Evolutionary conservation across 2,888 invertebrate genomes (phyloP).

Genomic region (Phorcus lineatus): DNA sequence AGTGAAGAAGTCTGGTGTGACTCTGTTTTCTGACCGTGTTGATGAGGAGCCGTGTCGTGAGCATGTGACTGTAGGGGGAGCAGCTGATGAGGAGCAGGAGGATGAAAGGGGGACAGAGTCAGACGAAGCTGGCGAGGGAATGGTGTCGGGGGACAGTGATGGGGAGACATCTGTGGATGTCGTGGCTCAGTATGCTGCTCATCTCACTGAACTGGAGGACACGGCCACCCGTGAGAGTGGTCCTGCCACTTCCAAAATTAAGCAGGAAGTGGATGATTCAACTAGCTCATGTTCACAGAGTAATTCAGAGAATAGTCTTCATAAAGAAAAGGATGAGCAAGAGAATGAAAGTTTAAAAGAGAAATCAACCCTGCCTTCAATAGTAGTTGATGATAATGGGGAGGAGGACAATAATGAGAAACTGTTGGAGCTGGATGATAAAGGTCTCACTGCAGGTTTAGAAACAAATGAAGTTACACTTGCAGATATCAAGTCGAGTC

Average conservation of each 20-base stretch:
- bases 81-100: not conserved
- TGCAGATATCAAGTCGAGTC: not conserved
- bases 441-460: too few species aligned
- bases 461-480: not conserved
- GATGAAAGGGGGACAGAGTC: constrained; percentile 14
- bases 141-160: not conserved
- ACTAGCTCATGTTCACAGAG: too few species aligned
- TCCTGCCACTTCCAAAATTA: not conserved
- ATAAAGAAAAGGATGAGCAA: too few species aligned
- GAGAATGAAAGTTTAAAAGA: too few species aligned
- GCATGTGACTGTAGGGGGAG: not conserved
- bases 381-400: too few species aligned
- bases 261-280: too few species aligned
- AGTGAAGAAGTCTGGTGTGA: constrained; percentile 10
- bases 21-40: constrained; percentile 4
- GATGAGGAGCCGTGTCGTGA: not conserved
- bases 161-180: not conserved
- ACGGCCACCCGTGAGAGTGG: not conserved
- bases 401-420: too few species aligned
- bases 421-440: too few species aligned
- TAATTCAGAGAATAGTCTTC: too few species aligned
- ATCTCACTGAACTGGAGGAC: not conserved
- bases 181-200: constrained; percentile 19
- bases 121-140: not conserved
- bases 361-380: too few species aligned